A percentile compares a stretch with the other conserved stretches of the same genome.
Evolutionary conservation across 1,140 invertebrate species (phyloP).

Genomic region (Augochlora pura): DNA sequence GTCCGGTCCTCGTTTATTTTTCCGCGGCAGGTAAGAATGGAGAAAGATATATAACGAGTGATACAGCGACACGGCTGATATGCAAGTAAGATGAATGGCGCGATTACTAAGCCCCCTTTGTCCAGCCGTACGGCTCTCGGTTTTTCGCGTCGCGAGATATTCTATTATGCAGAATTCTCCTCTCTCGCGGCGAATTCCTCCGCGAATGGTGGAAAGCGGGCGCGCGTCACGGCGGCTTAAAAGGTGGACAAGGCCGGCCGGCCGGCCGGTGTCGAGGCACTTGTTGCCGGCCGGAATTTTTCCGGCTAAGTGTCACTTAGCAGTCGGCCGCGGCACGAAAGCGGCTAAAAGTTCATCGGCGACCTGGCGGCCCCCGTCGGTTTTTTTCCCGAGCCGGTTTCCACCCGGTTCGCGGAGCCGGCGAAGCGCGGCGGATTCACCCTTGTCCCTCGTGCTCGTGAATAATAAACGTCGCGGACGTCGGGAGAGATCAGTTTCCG

Average conservation of each 20-base stretch:
- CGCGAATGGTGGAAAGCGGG: too few species aligned
- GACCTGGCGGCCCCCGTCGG: background rate
- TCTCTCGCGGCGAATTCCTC: too few species aligned
- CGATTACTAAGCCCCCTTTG: conserved; percentile 33
- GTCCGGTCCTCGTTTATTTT: too few species aligned
- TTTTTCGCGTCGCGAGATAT: conserved; percentile 32
- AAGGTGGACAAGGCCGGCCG: conserved; percentile 17
- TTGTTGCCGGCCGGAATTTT: conserved; percentile 43
- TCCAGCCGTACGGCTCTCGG: conserved; percentile 13
- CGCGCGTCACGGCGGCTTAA: background rate
- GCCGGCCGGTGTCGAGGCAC: conserved; percentile 29
- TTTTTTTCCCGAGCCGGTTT: too few species aligned
- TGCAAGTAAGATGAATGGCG: conserved; percentile 47
- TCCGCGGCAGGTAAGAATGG: too few species aligned
- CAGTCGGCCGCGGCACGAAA: background rate
- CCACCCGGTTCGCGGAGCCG: too few species aligned
- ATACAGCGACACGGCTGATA: too few species aligned
- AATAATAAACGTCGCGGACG: background rate
- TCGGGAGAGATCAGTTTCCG: too few species aligned
- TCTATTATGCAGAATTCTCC: conserved; percentile 46
- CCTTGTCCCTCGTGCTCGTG: too few species aligned
- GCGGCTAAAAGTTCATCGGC: background rate
- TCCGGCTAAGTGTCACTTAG: background rate
- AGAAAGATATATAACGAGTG: too few species aligned
- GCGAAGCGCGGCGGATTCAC: too few species aligned